Evolutionary conservation across 1,140 invertebrate genomes (phyloP).

Genomic region (Cardiocondyla obscurior): DNA sequence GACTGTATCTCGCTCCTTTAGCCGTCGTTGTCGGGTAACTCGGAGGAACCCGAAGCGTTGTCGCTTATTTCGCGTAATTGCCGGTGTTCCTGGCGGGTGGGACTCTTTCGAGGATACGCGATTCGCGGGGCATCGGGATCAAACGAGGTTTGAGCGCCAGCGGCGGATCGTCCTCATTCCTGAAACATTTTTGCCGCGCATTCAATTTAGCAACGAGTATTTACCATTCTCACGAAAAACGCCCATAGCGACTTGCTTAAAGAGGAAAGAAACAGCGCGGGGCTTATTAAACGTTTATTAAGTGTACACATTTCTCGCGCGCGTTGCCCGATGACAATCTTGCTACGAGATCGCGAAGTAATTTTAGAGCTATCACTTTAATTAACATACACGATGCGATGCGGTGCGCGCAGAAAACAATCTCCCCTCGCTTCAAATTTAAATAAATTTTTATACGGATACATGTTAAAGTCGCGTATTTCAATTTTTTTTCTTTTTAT

Average conservation of each 20-base stretch:
- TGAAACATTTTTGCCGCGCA: slow-evolving; percentile 43
- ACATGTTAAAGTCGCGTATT: neutral
- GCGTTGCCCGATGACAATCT: slow-evolving; percentile 29
- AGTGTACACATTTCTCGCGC: slow-evolving; percentile 43
- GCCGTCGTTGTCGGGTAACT: slow-evolving; percentile 40
- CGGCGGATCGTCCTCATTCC: slow-evolving; percentile 31
- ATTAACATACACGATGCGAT: slow-evolving; percentile 10
- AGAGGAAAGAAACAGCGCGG: slow-evolving; percentile 18
- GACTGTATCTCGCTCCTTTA: slow-evolving; percentile 26
- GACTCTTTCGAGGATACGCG: slow-evolving; percentile 18
- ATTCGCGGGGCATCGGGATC: slow-evolving; percentile 14
- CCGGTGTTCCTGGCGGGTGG: slow-evolving; percentile 27
- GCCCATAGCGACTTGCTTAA: slow-evolving; percentile 46
- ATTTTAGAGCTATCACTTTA: slow-evolving; percentile 3
- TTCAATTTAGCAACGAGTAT: slow-evolving; percentile 51
- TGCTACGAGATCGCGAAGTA: neutral
- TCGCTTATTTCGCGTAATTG: slow-evolving; percentile 41
- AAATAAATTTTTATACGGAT: neutral
- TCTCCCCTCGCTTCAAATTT: neutral
- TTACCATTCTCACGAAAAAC: slow-evolving; percentile 16
- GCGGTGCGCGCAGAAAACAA: neutral
- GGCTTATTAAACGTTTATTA: slow-evolving; percentile 52
- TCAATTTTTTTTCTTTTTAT: neutral
- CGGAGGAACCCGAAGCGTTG: slow-evolving; percentile 9
- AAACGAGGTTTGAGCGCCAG: neutral